Evolutionary conservation across 2,888 invertebrate genomes (phyloP), one percentile per base, ranked within the genome.

Genomic region (Nemotelus pantherinus): DNA sequence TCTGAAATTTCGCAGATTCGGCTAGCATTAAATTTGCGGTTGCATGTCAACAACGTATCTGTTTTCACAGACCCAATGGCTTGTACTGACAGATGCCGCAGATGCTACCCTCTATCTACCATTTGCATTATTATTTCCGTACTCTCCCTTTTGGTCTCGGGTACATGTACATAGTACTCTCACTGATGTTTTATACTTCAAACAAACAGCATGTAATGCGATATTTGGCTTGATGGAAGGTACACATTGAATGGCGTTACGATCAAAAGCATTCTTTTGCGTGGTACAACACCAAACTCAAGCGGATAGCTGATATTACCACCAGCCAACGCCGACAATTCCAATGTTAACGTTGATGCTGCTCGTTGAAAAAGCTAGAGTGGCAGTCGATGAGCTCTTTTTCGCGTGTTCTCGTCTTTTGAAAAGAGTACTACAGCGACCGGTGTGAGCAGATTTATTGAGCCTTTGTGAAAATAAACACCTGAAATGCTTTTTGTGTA

Each of bases 391-490:
- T 58, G 45, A 41, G 57, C 39, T 55, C 41, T 47, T 72, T 53
- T 68, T 68, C 10, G 6, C 4, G 53, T 41, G 53, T 50, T 5
- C 41, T 55, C 55, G 47, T 43, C 9, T 9, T 58, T 68, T 48
- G 5, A 39, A 39, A 68, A 43, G 41, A 63, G 6, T 39, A 43
- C 5, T n/a, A 25, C 9, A 5, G 67, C n/a, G 41, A 39, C 48
- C 45, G 48, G 41, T 39, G 53, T 74, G 43, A 39, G 2, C 9
- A 43, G 50, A 74, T 50, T 50, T 60, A 50, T 60, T 58, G 71
- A 47, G 60, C 41, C 74, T 74, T 74, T 74, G 74, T 74, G 74
- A 74, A 74, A 74, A 60, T 63, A 74, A 74, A 74, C 74, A 74
- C 74, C 74, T 60, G 63, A 74, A 74, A 57, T 50, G 39, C 43